phyloP scores from a whole-genome alignment of 2,797 vertebrate genomes.

The Tapirus indicus region DNA sequence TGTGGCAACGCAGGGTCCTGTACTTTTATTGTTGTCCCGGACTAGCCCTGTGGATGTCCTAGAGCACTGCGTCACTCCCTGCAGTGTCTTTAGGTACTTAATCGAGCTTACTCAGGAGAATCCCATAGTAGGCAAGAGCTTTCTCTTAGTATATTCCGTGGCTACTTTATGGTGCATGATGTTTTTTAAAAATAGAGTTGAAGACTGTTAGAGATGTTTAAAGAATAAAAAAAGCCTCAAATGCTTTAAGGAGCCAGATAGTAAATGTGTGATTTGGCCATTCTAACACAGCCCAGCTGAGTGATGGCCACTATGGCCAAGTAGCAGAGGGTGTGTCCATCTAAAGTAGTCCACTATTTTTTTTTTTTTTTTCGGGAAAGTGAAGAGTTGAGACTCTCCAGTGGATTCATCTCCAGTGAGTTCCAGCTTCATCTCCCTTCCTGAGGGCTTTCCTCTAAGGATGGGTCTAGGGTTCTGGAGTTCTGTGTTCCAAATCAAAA shows the following conservation, averaged over 20 bases:
- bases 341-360: not conserved
- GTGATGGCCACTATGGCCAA: not conserved
- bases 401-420: not conserved
- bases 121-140: not conserved
- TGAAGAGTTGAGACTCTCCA: not conserved
- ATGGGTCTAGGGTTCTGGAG: not conserved
- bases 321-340: not conserved
- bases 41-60: not conserved
- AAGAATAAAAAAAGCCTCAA: not conserved
- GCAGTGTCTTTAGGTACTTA: not conserved
- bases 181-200: not conserved
- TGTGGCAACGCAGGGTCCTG: rapidly evolving
- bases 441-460: not conserved
- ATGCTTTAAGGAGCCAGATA: not conserved
- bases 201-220: not conserved
- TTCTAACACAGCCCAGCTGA: not conserved
- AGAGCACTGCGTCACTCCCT: not conserved
- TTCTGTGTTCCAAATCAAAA: not conserved
- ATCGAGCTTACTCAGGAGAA: not conserved
- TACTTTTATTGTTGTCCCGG: not conserved
- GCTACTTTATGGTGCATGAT: not conserved
- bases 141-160: not conserved
- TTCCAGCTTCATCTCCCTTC: not conserved
- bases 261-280: not conserved
- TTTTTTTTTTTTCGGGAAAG: not conserved